These are phyloP conservation scores for Cheiracanthium punctorium DNA, from an alignment of 2,888 invertebrate species.

Conservation along the genomic window DNA sequence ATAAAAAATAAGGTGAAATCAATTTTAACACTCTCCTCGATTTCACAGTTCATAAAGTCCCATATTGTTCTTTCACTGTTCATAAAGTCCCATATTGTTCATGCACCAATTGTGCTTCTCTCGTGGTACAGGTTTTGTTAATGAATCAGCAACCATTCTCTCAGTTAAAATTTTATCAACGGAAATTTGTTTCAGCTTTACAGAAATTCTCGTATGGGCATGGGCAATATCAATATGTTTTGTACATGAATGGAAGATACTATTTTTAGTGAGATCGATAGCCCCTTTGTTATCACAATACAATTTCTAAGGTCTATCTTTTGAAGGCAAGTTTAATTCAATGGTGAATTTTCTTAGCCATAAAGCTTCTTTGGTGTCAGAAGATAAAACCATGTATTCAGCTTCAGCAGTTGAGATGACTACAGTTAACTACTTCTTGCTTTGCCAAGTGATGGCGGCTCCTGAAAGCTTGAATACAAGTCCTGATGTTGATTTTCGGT, in stretches of 20 bases:
- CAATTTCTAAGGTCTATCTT: neutral
- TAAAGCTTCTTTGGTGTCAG: constrained; percentile 67
- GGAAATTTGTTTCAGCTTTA: too few relatives aligned
- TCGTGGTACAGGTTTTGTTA: too few relatives aligned
- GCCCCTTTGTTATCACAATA: constrained; percentile 15
- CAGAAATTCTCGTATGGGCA: too few relatives aligned
- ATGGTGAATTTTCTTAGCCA: constrained; percentile 47
- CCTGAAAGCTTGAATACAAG: constrained; percentile 44
- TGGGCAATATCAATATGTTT: too few relatives aligned
- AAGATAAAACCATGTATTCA: constrained; percentile 71
- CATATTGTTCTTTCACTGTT: too few relatives aligned
- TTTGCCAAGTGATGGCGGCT: constrained; percentile 51
- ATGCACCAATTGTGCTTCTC: too few relatives aligned
- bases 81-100: too few relatives aligned
- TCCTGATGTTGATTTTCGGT: constrained; percentile 67
- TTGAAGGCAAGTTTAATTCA: neutral
- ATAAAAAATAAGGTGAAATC: too few relatives aligned
- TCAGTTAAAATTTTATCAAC: too few relatives aligned
- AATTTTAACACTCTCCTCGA: too few relatives aligned
- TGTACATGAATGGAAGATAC: neutral
- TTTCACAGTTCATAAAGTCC: too few relatives aligned
- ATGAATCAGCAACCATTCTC: too few relatives aligned
- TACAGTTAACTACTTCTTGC: constrained; percentile 67
- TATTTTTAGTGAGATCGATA: neutral
- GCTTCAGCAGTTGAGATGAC: constrained; percentile 72